These are phyloP conservation scores for Cinclus cinclus DNA, from an alignment of 2,113 vertebrate genomes.

Conservation along the genomic window DNA sequence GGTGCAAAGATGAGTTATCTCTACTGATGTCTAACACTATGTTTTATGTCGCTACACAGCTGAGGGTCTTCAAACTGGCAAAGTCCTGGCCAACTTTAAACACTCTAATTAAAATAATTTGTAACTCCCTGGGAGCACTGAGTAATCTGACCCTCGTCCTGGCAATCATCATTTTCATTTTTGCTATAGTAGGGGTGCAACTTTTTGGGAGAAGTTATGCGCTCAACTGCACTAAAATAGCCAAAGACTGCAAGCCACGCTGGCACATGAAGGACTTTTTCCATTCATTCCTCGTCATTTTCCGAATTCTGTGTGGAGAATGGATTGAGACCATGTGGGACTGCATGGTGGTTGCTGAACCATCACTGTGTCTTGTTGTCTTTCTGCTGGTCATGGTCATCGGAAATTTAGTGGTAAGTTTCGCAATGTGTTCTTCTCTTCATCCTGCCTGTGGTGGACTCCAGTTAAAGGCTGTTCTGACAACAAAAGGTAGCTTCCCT, in stretches of 20 bases:
- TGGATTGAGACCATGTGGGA: constrained; percentile 99
- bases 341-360: constrained; percentile 93
- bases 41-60: constrained; percentile 72
- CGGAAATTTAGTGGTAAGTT: constrained; percentile 96
- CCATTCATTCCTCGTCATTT: constrained; percentile 93
- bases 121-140: constrained; percentile 91
- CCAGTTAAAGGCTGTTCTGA: background rate
- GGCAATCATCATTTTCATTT: constrained; percentile 96
- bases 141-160: constrained; percentile 95
- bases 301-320: constrained; percentile 94
- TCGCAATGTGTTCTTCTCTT: background rate
- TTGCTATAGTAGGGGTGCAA: constrained; percentile 95
- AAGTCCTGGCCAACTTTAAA: constrained; percentile 99
- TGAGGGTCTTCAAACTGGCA: constrained; percentile 96
- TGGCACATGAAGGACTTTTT: constrained; percentile 99
- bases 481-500: background rate
- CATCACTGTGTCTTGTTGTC: constrained; percentile 87
- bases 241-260: constrained; percentile 70
- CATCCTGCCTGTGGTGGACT: background rate
- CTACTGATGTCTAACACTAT: background rate
- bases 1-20: background rate
- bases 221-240: constrained; percentile 66
- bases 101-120: constrained; percentile 97
- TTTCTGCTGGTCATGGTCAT: constrained; percentile 97
- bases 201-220: constrained; percentile 86